Conservation (phyloP, 2,113 vertebrate genomes). For the Cyprinodon tularosa region DNA sequence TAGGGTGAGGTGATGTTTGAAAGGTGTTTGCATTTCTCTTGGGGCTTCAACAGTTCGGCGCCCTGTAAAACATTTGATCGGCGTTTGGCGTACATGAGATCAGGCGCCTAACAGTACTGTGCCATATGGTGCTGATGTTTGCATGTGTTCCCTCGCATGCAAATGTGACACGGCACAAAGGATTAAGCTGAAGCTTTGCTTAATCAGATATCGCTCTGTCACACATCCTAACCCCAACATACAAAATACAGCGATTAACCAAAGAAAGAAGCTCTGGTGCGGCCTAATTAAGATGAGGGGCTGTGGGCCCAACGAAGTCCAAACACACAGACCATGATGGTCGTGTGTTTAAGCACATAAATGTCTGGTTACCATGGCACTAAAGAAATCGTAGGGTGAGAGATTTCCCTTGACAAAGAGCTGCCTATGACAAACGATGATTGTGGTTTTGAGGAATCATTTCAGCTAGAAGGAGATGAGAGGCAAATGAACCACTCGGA, state of each 20-base stretch:
- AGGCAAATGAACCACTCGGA: not conserved
- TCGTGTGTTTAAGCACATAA: constrained; percentile 73
- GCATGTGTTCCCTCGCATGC: constrained; percentile 62
- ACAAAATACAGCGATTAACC: constrained; percentile 56
- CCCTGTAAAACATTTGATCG: constrained; percentile 31
- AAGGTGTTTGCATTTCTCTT: constrained; percentile 24
- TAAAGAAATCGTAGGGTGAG: constrained; percentile 43
- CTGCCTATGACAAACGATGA: constrained; percentile 32
- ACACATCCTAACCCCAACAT: constrained; percentile 34
- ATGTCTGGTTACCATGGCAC: constrained; percentile 67
- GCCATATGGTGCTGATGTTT: constrained; percentile 68
- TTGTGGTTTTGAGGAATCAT: constrained; percentile 30
- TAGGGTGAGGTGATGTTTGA: constrained; percentile 13
- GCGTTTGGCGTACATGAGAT: constrained; percentile 30
- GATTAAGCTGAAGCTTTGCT: constrained; percentile 58
- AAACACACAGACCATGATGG: constrained; percentile 70
- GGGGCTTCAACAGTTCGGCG: constrained; percentile 9
- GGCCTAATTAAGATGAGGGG: constrained; percentile 70
- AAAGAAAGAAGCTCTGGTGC: constrained; percentile 59
- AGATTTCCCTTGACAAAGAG: constrained; percentile 32
- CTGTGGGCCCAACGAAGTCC: constrained; percentile 59
- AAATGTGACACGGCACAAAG: constrained; percentile 74
- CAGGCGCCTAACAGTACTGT: constrained; percentile 36
- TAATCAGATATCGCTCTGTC: constrained; percentile 59
- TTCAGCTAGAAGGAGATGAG: not conserved